Evolutionary conservation across 2,888 invertebrate genomes (phyloP), one percentile per base, ranked within the genome.

Genomic region (Apodemia zela): DNA sequence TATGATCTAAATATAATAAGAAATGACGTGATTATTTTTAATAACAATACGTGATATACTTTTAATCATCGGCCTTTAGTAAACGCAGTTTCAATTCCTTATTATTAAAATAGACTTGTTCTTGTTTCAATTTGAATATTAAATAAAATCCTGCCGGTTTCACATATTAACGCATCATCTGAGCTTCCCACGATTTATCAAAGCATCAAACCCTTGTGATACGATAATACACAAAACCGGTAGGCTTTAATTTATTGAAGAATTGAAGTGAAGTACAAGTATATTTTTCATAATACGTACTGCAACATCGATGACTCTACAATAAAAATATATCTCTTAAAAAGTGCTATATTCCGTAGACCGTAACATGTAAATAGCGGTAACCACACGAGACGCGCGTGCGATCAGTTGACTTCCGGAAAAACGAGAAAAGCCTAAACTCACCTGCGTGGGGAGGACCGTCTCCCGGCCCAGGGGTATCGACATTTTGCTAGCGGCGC

Each of bases 401-500:
- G 38, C 59, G 33, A 49, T 38, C 21, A 58, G 59, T 64, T 66
- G 63, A 66, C 67, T 66, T 68, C 67, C 70, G 73, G 72, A 71
- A 72, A 69, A 74, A 68, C 70, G 70, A 71, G 73, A 74, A 74
- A 75, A 75, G 73, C 77, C 75, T 71, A 72, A 68, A 80, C 89
- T 89, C 85, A 90, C 90, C 91, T 91, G 90, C 72, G 90, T 83
- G 75, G 91, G 87, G 79, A 91, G 87, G 74, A 86, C 87, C 69
- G 89, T 87, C 77, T 92, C 92, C 88, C 92, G 85, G 83, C 82
- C 84, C 76, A 89, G 84, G 85, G 92, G 90, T 90, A 92, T 91
- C 86, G 92, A 91, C 91, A 92, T 92, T 87, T 89, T 81, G 85
- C 86, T 78, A 88, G 85, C 86, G 89, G 87, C 88, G 89, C 85